Evolutionary conservation across 2,888 invertebrate species (phyloP).

Genomic region (Sylvicola fuscatus): DNA sequence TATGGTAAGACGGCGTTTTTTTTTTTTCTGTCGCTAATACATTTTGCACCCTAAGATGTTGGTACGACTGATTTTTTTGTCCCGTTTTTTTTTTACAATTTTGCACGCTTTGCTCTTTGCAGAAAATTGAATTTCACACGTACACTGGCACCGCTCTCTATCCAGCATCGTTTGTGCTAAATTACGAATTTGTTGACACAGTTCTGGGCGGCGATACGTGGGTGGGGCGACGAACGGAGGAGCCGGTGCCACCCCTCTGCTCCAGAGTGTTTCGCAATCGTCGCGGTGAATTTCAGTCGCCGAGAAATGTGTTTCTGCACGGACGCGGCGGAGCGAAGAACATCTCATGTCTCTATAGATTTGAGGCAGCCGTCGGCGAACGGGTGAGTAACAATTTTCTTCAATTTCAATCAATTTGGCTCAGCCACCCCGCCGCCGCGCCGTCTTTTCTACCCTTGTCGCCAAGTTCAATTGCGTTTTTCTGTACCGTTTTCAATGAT

Average conservation of each 20-base stretch:
- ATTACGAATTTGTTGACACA: constrained; percentile 71
- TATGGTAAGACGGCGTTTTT: constrained; percentile 16
- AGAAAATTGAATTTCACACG: constrained; percentile 34
- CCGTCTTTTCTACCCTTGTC: too few relatives aligned
- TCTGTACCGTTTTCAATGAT: not conserved
- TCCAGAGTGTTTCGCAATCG: constrained; percentile 42
- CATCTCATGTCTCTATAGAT: constrained; percentile 55
- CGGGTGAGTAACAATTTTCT: constrained; percentile 26
- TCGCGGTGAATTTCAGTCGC: constrained; percentile 40
- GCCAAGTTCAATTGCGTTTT: too few relatives aligned
- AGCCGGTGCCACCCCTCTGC: constrained; percentile 29
- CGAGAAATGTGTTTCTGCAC: constrained; percentile 58
- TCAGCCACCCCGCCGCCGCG: too few relatives aligned
- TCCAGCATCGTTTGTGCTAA: constrained; percentile 47
- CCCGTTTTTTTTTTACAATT: constrained; percentile 1
- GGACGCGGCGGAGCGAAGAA: constrained; percentile 63
- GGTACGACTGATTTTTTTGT: not conserved
- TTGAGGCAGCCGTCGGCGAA: constrained; percentile 45
- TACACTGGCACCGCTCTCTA: constrained; percentile 60
- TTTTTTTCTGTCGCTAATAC: not conserved
- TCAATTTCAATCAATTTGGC: not conserved
- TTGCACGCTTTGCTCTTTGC: constrained; percentile 8
- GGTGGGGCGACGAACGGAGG: constrained; percentile 25
- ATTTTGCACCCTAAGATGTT: not conserved
- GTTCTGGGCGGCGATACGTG: constrained; percentile 48